These are phyloP conservation scores for Listronotus oregonensis DNA, from an alignment of 1,140 invertebrate species.

Conservation along the genomic window DNA sequence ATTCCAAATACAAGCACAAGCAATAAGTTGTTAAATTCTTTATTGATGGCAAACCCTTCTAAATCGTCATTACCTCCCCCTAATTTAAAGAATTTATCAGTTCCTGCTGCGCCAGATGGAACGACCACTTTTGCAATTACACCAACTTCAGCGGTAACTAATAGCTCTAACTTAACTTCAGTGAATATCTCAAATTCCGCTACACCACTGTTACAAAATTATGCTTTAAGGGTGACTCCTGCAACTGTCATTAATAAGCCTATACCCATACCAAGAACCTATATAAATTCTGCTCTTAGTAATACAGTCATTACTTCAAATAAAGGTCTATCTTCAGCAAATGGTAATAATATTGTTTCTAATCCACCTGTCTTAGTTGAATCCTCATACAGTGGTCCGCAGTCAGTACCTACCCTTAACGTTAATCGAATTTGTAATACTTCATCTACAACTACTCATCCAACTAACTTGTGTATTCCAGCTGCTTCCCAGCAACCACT, in stretches of 20 bases:
- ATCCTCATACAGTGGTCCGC: too few species aligned
- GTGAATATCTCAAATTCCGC: slow-evolving; percentile 7
- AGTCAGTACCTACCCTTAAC: too few species aligned
- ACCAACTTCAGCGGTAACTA: neutral
- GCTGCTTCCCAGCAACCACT: too few species aligned
- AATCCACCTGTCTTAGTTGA: neutral
- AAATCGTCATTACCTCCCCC: neutral
- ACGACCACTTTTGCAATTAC: neutral
- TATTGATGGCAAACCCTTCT: neutral
- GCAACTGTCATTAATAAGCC: neutral
- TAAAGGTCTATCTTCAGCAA: neutral
- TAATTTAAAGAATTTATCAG: neutral
- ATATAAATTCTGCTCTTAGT: slow-evolving; percentile 7
- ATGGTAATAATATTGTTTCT: neutral
- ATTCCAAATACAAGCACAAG: neutral
- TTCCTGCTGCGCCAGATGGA: neutral
- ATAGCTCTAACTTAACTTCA: neutral
- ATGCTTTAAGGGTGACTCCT: slow-evolving; percentile 2
- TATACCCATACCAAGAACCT: neutral
- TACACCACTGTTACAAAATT: slow-evolving; percentile 9
- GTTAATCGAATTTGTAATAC: too few species aligned
- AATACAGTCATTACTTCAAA: neutral
- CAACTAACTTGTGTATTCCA: too few species aligned
- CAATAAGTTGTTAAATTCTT: neutral
- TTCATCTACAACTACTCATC: too few species aligned